Percentiles rank a stretch among this genome's conserved stretches.
Evolutionary conservation across 2,797 vertebrate genomes (phyloP).

Genomic region (Picus viridis): DNA sequence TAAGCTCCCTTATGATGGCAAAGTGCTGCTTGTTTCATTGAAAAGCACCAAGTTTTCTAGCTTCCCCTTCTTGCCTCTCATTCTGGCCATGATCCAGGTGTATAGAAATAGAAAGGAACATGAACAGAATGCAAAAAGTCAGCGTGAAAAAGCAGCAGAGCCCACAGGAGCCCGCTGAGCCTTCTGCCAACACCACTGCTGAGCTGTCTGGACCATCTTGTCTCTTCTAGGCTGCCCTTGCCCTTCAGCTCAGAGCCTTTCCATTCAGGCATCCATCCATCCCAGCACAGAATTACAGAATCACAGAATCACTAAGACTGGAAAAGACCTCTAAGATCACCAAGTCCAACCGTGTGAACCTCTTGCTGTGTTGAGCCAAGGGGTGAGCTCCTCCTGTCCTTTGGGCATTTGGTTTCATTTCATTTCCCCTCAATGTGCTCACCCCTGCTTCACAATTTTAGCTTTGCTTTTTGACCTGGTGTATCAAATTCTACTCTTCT

Average conservation of each 20-base stretch:
- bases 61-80: neutral
- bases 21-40: slow-evolving; percentile 63
- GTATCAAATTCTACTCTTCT: no score
- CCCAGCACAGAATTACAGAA: no score
- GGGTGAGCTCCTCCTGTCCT: no score
- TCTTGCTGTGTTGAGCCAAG: no score
- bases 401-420: no score
- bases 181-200: neutral
- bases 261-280: neutral
- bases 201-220: neutral
- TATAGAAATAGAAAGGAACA: slow-evolving; percentile 48
- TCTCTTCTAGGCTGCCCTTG: neutral
- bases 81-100: slow-evolving; percentile 48
- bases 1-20: slow-evolving; percentile 54
- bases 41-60: slow-evolving; percentile 57
- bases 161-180: neutral
- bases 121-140: slow-evolving; percentile 19
- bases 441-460: no score
- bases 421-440: no score
- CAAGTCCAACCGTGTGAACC: no score
- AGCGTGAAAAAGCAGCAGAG: neutral
- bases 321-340: no score
- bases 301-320: no score
- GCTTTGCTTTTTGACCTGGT: no score
- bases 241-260: neutral